Base-by-base conservation (phyloP, 1,140 invertebrate genomes). In the Zaprionus kolodkinae region DNA sequence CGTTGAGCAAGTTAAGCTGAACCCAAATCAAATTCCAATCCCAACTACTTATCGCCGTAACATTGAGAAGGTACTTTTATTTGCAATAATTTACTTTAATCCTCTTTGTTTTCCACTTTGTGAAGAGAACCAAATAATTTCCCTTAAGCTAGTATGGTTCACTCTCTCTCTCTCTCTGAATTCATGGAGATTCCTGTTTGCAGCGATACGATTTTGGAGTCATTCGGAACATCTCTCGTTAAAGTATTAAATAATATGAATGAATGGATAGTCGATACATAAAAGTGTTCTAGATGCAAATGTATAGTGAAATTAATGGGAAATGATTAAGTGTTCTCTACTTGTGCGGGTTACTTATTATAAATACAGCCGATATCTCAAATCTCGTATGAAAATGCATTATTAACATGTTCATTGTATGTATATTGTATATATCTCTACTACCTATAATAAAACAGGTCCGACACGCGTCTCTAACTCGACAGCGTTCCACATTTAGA, bases 1-100 rank as follows among this genome's bases (percentile, higher is more conserved):
- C 65, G 96, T 98, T 33, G 94, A 94, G 27, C 96, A 98, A 93
- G 94, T 98, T 70, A 95, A 96, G 81, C 95, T 96, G 74, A 95
- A 97, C 92, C 97, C 97, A 21, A 94, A 95, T 38, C 94, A 94
- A 79, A 94, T 96, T 64, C 95, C 96, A 27, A 95, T 96, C 52
- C 93, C 95, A 66, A 94, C 79, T 38, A 80, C 76, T 60, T 89
- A 81, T 84, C 91, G 90, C 56, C 81, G 81, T 64, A 92, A 86
- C 86, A 85, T 92, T 62, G 91, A 91, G 70, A 92, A 92, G 84
- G 91, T 92, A 87, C 79, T 78, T 89, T 78, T 38, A 72, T 12
- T 63, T 48, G 43, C 33, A 63, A 63, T 27, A 70, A 50, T 57
- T 52, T 13, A 38, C n/a, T 48, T 1, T 40, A 55, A 61, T 45